These are phyloP conservation scores for Stratiomys singularior DNA, from an alignment of 2,888 invertebrate species.

Conservation along the genomic window DNA sequence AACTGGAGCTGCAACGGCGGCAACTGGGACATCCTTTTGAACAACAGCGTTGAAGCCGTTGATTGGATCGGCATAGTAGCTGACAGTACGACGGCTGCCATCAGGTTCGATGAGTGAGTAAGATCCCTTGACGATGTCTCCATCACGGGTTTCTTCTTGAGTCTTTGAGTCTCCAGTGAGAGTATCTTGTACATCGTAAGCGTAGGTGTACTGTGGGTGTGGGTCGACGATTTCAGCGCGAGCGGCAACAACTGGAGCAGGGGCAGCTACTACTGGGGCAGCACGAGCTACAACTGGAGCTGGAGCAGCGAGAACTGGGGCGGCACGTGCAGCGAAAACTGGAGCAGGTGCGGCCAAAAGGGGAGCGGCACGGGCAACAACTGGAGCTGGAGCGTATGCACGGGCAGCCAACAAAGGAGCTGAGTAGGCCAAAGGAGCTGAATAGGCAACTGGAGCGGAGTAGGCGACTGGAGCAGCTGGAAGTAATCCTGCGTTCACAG, in stretches of 20 bases:
- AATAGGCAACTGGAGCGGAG: slow-evolving; percentile 50
- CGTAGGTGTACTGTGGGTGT: slow-evolving; percentile 66
- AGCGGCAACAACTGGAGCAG: slow-evolving; percentile 59
- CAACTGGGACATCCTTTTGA: slow-evolving; percentile 64
- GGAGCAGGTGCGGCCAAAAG: slow-evolving; percentile 54
- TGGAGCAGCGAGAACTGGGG: slow-evolving; percentile 62
- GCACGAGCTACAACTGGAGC: slow-evolving; percentile 61
- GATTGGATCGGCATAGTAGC: slow-evolving; percentile 66
- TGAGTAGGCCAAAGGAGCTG: slow-evolving; percentile 51
- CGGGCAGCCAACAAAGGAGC: slow-evolving; percentile 51
- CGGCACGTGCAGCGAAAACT: slow-evolving; percentile 55
- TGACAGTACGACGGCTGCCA: slow-evolving; percentile 66
- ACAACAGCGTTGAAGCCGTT: slow-evolving; percentile 68
- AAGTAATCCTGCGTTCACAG: slow-evolving; percentile 61
- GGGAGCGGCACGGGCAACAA: slow-evolving; percentile 56
- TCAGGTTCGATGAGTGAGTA: slow-evolving; percentile 67
- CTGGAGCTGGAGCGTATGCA: slow-evolving; percentile 53
- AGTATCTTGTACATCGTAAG: slow-evolving; percentile 67
- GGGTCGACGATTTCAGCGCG: slow-evolving; percentile 65
- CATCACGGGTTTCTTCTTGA: slow-evolving; percentile 66
- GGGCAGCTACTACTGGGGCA: slow-evolving; percentile 55
- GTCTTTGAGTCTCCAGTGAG: slow-evolving; percentile 67
- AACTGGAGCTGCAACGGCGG: slow-evolving; percentile 64
- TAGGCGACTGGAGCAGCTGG: slow-evolving; percentile 54
- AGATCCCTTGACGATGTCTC: slow-evolving; percentile 67